Conservation (phyloP, 2,888 invertebrate genomes). For the Ypsolopha sequella region DNA sequence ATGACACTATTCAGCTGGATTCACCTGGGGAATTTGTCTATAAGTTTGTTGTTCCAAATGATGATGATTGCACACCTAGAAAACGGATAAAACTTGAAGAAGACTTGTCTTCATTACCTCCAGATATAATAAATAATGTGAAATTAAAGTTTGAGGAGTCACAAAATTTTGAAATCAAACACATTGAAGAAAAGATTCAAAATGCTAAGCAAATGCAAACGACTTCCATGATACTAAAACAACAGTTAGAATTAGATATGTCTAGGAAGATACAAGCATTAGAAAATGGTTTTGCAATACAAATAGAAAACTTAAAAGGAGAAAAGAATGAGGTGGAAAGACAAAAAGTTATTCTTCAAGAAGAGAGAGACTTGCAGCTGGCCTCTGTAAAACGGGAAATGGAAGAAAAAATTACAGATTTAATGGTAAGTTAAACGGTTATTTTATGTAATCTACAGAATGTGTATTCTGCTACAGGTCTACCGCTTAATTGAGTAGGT, state of each 20-base stretch:
- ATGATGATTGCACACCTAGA: conserved; percentile 23
- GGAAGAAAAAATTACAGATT: conserved; percentile 40
- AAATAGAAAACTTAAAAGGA: conserved; percentile 58
- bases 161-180: conserved; percentile 47
- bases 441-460: too few species aligned
- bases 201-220: conserved; percentile 49
- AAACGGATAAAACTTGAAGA: conserved; percentile 43
- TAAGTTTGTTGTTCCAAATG: conserved; percentile 26
- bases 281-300: conserved; percentile 44
- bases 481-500: too few species aligned
- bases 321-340: conserved; percentile 57
- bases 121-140: conserved; percentile 37
- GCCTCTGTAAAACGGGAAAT: conserved; percentile 36
- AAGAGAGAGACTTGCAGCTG: conserved; percentile 51
- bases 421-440: conserved; percentile 30
- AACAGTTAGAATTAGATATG: conserved; percentile 52
- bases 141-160: conserved; percentile 55
- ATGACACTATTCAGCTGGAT: conserved; percentile 46
- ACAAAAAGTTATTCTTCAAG: conserved; percentile 49
- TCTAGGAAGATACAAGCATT: conserved; percentile 54
- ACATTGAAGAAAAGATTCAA: conserved; percentile 51
- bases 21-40: conserved; percentile 43
- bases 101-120: conserved; percentile 1
- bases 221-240: conserved; percentile 44
- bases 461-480: too few species aligned